These are phyloP conservation scores for Pyrrhia umbra DNA, from an alignment of 2,888 invertebrate genomes.

Conservation along the genomic window DNA sequence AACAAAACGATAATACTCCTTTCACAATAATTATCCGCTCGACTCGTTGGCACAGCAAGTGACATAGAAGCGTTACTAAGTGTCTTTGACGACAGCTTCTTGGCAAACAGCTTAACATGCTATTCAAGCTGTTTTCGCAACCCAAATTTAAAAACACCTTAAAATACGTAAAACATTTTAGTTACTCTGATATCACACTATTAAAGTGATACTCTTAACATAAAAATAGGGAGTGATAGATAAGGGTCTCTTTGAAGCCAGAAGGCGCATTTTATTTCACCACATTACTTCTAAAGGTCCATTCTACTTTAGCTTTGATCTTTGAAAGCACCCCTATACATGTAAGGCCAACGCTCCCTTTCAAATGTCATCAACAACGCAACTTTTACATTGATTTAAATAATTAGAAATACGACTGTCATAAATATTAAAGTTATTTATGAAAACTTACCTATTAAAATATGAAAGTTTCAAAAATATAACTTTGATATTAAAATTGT, in stretches of 20 bases:
- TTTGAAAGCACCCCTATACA: constrained; percentile 61
- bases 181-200: constrained; percentile 17
- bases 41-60: constrained; percentile 37
- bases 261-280: constrained; percentile 55
- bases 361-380: constrained; percentile 57
- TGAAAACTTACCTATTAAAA: constrained; percentile 2
- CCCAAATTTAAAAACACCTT: neutral
- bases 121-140: constrained; percentile 12
- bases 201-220: constrained; percentile 28
- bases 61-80: constrained; percentile 16
- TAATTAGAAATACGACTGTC: constrained; percentile 36
- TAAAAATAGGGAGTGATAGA: constrained; percentile 23
- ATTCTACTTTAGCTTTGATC: constrained; percentile 69
- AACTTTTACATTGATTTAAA: constrained; percentile 44
- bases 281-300: constrained; percentile 56
- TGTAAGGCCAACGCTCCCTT: constrained; percentile 46
- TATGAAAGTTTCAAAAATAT: constrained; percentile 26
- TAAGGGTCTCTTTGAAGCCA: constrained; percentile 52
- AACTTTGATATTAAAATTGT: constrained; percentile 44
- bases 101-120: constrained; percentile 45
- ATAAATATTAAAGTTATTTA: constrained; percentile 13
- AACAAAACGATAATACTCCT: constrained; percentile 20
- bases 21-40: constrained; percentile 40
- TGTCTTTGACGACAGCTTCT: constrained; percentile 47
- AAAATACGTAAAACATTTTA: constrained; percentile 21